phyloP scores from a whole-genome alignment of 1,140 invertebrate species.

The Brachionus rubens region DNA sequence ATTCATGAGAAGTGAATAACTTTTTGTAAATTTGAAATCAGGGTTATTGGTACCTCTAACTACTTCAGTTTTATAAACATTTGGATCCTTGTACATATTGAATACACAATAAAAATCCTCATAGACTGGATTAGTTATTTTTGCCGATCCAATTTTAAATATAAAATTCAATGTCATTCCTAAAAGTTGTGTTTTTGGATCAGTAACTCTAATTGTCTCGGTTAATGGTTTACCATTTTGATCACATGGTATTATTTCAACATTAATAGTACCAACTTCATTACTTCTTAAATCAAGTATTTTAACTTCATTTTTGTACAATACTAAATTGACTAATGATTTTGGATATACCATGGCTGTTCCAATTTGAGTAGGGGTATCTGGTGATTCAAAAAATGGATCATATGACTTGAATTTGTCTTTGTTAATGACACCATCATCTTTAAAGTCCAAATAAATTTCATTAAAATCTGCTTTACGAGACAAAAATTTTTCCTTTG shows the following conservation, averaged over 20 bases:
- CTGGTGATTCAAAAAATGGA: conserved; percentile 66
- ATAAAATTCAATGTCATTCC: conserved; percentile 62
- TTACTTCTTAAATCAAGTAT: conserved; percentile 63
- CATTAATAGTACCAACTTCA: conserved; percentile 64
- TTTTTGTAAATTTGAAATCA: conserved; percentile 34
- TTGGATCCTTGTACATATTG: conserved; percentile 1
- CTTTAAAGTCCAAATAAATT: conserved; percentile 66
- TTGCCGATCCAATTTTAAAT: conserved; percentile 60
- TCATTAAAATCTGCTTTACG: conserved; percentile 67
- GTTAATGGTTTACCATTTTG: conserved; percentile 60
- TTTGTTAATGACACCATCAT: conserved; percentile 57
- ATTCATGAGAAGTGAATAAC: neutral
- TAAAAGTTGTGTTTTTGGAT: conserved; percentile 58
- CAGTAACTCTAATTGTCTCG: conserved; percentile 63
- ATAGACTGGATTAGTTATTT: neutral
- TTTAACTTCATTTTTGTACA: conserved; percentile 63
- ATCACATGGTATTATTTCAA: conserved; percentile 62
- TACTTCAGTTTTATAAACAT: neutral
- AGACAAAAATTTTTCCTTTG: conserved; percentile 64
- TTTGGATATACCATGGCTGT: conserved; percentile 64
- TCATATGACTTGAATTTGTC: conserved; percentile 62
- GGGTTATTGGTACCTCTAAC: conserved; percentile 12
- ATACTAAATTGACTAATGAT: conserved; percentile 62
- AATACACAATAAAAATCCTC: conserved; percentile 44
- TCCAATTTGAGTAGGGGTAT: conserved; percentile 65